Base-by-base conservation (phyloP, 1,140 invertebrate genomes). In the Zophobas atratus region DNA sequence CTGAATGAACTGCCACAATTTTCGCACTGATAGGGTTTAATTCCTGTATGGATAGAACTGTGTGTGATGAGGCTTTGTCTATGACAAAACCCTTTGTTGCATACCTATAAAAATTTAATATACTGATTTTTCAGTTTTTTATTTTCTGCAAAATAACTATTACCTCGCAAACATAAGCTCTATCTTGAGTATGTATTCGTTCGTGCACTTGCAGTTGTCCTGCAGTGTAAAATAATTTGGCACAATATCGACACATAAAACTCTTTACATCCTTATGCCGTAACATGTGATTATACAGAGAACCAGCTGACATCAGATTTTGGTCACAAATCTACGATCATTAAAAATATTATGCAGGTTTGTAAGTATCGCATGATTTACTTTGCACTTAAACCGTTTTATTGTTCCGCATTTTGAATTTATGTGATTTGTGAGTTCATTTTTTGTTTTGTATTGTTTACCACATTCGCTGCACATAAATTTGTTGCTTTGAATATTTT, bases 41-140 rank as follows among this genome's bases (percentile, higher is more conserved):
- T 82, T 77, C 88, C 88, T n/a, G 88, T 88, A 75, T 89, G 88
- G n/a, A 89, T 81, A 1, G 88, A 85, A 77, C 87, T 87, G 79
- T 89, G 88, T 20, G 88, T 89, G 35, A 88, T 83, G 43, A 89
- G 76, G 67, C 87, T 88, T 77, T 88, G 87, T 36, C 88, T 84
- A 78, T 89, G 88, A 4, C 88, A 87, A 85, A 90, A 90, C 35
- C 87, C 88, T 81, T 89, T 89, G 34, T 86, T 84, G 83, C 91
- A 92, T 0, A 89, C 83, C 78, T 86, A 79, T 79, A 88, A 89
- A 20, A 36, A 55, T 32, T 46, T 56, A 35, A n/a, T 63, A 43
- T 55, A 51, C 3, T 55, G 53, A n/a, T 73, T 53, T 20, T 1
- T 73, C 38, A 49, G 34, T 51, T 49, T 38, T 3, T 49, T 73